A percentile compares a stretch with the other conserved stretches of the same genome.
These are phyloP conservation scores for Recurvirostra avosetta DNA, from an alignment of 2,113 vertebrate genomes.

Conservation along the genomic window DNA sequence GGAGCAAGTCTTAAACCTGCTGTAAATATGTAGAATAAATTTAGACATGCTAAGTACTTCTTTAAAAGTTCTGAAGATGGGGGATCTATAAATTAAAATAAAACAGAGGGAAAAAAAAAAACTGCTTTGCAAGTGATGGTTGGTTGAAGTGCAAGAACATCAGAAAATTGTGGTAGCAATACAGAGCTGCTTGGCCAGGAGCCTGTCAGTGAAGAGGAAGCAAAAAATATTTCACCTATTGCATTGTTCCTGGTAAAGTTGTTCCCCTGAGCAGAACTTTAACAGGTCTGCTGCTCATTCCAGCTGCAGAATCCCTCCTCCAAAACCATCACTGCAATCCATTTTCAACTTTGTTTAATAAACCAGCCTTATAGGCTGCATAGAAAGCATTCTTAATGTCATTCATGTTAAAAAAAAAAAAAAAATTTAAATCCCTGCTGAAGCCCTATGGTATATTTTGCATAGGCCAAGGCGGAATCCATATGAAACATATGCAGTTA, in stretches of 20 bases:
- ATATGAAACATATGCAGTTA: background rate
- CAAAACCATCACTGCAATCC: background rate
- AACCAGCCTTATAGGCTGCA: background rate
- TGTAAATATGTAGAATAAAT: background rate
- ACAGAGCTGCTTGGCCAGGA: background rate
- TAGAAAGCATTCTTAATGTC: background rate
- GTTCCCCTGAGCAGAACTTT: background rate
- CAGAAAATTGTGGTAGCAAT: background rate
- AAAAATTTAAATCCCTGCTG: background rate
- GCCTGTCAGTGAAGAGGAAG: background rate
- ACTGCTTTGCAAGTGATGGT: background rate
- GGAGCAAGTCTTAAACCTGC: background rate
- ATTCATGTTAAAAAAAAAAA: background rate
- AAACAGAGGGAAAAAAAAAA: accelerated
- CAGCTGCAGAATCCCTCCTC: background rate
- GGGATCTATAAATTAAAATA: background rate
- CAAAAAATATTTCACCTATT: background rate
- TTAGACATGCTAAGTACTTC: background rate
- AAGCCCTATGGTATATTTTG: background rate
- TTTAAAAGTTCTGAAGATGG: background rate
- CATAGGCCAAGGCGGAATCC: background rate
- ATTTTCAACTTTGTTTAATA: background rate
- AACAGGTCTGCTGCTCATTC: background rate
- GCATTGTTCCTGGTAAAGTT: background rate
- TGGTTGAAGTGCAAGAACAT: background rate